Evolutionary conservation across 2,797 vertebrate genomes (phyloP).

Genomic region (Anguilla pacifica): DNA sequence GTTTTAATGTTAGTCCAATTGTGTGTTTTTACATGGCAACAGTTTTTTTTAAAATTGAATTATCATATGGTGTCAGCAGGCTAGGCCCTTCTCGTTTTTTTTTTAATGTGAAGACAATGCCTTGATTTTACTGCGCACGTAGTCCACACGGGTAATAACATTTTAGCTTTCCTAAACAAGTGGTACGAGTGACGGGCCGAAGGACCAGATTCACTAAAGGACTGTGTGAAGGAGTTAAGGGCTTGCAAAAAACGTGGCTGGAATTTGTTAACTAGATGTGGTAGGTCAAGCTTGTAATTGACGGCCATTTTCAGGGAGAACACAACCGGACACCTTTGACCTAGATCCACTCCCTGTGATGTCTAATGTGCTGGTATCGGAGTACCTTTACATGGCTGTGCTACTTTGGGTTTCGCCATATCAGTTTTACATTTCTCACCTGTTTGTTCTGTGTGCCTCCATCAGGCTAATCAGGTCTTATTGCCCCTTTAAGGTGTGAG

Average conservation of each 20-base stretch:
- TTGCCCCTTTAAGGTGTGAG: too few species aligned
- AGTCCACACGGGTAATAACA: background rate
- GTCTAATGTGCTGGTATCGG: too few species aligned
- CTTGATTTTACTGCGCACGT: background rate
- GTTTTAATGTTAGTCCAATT: background rate
- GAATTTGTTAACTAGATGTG: background rate
- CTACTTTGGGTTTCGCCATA: background rate
- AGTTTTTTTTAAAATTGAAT: too few species aligned
- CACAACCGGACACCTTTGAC: background rate
- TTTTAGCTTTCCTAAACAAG: background rate
- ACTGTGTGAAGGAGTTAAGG: background rate
- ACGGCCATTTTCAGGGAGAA: background rate
- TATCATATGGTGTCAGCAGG: background rate
- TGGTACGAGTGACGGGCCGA: background rate
- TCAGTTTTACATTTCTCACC: background rate
- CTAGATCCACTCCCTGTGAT: background rate
- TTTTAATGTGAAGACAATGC: background rate
- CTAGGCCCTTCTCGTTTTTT: background rate
- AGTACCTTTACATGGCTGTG: background rate
- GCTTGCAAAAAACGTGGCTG: background rate
- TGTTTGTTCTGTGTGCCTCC: background rate
- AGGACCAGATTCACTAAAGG: background rate
- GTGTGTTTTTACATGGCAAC: background rate
- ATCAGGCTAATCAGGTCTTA: background rate
- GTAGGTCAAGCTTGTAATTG: background rate